phyloP scores from a whole-genome alignment of 2,888 invertebrate genomes.

The Ditylenchus weischeri region DNA sequence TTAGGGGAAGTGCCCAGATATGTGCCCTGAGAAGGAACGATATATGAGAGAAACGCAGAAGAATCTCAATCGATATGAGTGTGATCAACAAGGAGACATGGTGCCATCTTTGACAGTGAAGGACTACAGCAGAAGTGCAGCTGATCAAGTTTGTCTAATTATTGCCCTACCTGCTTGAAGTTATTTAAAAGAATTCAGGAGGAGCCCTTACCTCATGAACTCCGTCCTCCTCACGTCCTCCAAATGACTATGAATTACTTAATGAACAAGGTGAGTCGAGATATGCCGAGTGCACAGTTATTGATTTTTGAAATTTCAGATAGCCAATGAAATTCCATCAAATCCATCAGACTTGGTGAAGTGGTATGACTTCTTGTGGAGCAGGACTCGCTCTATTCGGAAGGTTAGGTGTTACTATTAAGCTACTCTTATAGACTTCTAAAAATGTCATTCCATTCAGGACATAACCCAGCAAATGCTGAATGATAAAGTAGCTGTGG shows the following conservation, averaged over 20 bases:
- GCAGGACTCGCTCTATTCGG: slow-evolving; percentile 85
- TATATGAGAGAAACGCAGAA: slow-evolving; percentile 64
- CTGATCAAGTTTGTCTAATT: slow-evolving; percentile 69
- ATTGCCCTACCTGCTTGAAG: not conserved
- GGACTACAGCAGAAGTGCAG: slow-evolving; percentile 92
- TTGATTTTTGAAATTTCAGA: slow-evolving; percentile 20
- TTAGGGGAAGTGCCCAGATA: slow-evolving; percentile 41
- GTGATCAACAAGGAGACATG: slow-evolving; percentile 37
- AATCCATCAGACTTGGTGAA: slow-evolving; percentile 63
- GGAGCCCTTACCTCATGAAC: slow-evolving; percentile 86
- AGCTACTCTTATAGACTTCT: not conserved
- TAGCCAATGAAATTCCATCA: slow-evolving; percentile 39
- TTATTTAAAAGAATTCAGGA: slow-evolving; percentile 63
- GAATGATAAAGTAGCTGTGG: slow-evolving; percentile 76
- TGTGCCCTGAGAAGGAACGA: slow-evolving; percentile 62
- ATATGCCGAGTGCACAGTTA: no score
- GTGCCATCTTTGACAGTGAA: slow-evolving; percentile 64
- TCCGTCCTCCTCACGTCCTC: slow-evolving; percentile 78
- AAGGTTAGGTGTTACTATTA: slow-evolving; percentile 65
- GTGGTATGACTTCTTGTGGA: slow-evolving; percentile 98
- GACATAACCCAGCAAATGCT: slow-evolving; percentile 95
- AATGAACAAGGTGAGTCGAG: slow-evolving; percentile 60
- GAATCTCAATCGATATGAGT: slow-evolving; percentile 60
- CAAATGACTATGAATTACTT: slow-evolving; percentile 85
- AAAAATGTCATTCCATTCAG: slow-evolving; percentile 45